A percentile compares a stretch with the other conserved stretches of the same genome.
These are phyloP conservation scores for Lamproptera curius DNA, from an alignment of 2,888 invertebrate species.

Conservation along the genomic window DNA sequence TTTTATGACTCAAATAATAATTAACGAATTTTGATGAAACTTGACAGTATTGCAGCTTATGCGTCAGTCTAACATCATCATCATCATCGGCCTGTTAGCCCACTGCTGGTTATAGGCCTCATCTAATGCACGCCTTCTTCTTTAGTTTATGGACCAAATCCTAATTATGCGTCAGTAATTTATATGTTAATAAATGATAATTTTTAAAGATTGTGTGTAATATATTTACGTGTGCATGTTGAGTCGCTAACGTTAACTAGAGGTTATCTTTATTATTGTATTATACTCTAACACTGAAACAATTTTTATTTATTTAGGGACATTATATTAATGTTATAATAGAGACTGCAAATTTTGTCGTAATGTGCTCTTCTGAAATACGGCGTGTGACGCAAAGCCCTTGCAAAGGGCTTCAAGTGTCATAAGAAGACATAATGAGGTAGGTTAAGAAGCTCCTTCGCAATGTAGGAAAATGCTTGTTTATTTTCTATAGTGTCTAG, in stretches of 20 bases:
- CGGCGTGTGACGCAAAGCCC: background rate
- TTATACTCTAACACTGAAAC: background rate
- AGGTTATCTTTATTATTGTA: too few relatives aligned
- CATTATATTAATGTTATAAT: background rate
- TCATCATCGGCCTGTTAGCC: too few relatives aligned
- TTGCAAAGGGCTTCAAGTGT: background rate
- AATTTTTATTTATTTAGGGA: background rate
- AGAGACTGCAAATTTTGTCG: background rate
- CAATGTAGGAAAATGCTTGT: background rate
- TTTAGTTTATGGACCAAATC: too few relatives aligned
- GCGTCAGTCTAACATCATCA: too few relatives aligned
- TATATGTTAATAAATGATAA: background rate
- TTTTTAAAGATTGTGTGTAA: background rate
- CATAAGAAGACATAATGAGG: conserved; percentile 1
- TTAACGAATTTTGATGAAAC: too few relatives aligned
- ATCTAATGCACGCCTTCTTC: too few relatives aligned
- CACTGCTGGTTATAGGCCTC: too few relatives aligned
- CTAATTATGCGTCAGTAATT: too few relatives aligned
- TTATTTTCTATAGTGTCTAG: too few relatives aligned
- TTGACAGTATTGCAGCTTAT: too few relatives aligned
- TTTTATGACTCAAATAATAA: too few relatives aligned
- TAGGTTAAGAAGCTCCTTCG: background rate
- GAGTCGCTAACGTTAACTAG: background rate
- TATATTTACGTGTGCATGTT: background rate
- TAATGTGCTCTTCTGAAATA: background rate